A percentile compares a stretch with the other conserved stretches of the same genome.
Evolutionary conservation across 1,140 invertebrate genomes (phyloP).

Genomic region (Caenorhabditis briggsae): DNA sequence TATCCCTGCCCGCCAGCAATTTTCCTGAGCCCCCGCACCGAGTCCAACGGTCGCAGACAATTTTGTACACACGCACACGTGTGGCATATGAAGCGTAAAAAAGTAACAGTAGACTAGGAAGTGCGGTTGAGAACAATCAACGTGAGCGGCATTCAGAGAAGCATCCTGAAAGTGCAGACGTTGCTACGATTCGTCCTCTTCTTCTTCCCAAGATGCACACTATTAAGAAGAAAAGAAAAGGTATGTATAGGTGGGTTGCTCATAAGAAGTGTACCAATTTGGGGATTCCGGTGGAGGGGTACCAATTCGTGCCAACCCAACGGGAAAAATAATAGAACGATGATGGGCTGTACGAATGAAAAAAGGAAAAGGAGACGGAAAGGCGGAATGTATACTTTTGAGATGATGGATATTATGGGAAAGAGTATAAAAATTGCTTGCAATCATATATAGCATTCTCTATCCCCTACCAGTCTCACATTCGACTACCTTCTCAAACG

Average conservation of each 20-base stretch:
- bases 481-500: constrained; percentile 21
- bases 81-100: constrained; percentile 45
- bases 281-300: background rate
- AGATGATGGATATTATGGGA: constrained; percentile 53
- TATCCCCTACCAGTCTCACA: background rate
- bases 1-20: background rate
- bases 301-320: constrained; percentile 55
- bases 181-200: background rate
- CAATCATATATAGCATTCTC: constrained; percentile 15
- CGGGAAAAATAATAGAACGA: constrained; percentile 53
- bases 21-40: constrained; percentile 14
- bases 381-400: constrained; percentile 48
- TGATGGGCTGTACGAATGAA: background rate
- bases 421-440: constrained; percentile 40
- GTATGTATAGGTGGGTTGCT: background rate
- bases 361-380: background rate
- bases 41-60: constrained; percentile 54
- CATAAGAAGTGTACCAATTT: constrained; percentile 51
- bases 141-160: constrained; percentile 29
- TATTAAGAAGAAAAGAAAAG: constrained; percentile 45
- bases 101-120: constrained; percentile 55
- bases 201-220: constrained; percentile 29
- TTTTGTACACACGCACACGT: constrained; percentile 27
- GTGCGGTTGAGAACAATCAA: constrained; percentile 55
- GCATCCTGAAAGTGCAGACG: constrained; percentile 38